Evolutionary conservation across 2,888 invertebrate genomes (phyloP), one percentile per base, ranked within the genome.

Genomic region (Drosophila macrothrix): DNA sequence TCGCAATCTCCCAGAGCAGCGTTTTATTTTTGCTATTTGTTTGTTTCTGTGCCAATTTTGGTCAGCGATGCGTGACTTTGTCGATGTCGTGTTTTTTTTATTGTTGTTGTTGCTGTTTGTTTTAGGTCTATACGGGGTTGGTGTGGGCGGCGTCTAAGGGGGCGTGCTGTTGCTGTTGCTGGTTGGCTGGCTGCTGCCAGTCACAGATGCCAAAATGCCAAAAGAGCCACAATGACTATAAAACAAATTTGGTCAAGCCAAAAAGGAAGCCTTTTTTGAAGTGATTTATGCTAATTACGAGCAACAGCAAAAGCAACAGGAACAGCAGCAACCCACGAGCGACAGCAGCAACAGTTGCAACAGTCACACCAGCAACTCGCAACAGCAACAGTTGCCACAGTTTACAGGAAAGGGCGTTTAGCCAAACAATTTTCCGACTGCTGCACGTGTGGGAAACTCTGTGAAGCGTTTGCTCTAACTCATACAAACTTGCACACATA

Each of bases 231-330:
- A 76, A 76, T 82, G 87, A 78, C 88, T 87, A 87, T 87, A 87
- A 87, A 79, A 87, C 88, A 89, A 87, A 87, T 87, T 87, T 89
- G 87, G 87, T 87, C 88, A 89, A 78, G 80, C 88, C 80, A 80
- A 85, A 85, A 85, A 82, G 88, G 89, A 83, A 87, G 90, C 90
- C 87, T 82, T 87, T 86, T 89, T 85, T 82, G 85, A 87, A 89
- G 87, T 89, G 87, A 89, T 89, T 87, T 89, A 87, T 89, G 87
- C 85, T 89, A 87, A 87, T 87, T 89, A 85, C 85, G 88, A 84
- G 82, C 79, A 78, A 60, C 79, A 72, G 62, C 73, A 61, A 67
- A 39, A 56, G 22, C 58, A 61, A 29, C 63, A 54, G 41, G 64
- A 70, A 52, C 37, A 28, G 37, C 55, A 55, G 28, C 37, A 54